Evolutionary conservation across 2,113 vertebrate species (phyloP), one percentile per base, ranked within the genome.

Genomic region (Marcusenius ussheri): DNA sequence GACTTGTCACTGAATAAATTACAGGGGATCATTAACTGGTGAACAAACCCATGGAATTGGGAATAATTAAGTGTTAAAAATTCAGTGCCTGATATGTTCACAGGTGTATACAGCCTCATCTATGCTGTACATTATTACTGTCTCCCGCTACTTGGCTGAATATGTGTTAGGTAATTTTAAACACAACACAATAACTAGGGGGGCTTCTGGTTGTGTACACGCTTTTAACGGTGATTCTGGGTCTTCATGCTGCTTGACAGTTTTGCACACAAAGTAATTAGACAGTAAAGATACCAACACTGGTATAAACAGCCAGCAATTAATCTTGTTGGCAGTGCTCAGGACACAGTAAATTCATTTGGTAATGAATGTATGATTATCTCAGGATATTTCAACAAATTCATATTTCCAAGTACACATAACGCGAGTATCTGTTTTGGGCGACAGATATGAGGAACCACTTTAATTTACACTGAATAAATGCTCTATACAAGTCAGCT

Each of bases 321-420:
- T 87, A 87, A 87, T 87, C 50, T 56, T 87, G 17, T 42, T 87
- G 85, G 50, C 85, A 21, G 31, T 87, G 7, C n/a, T 39, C 49
- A 17, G 15, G 85, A 87, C 24, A 53, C 10, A 35, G 47, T 87
- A 56, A 56, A 53, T 53, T 87, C 47, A 31, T 53, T n/a, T 87
- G 85, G 47, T 51, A 87, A 87, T 87, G n/a, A 87, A 87, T 19
- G 85, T 35, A 51, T n/a, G 15, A 42, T 87, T 87, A 87, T 27
- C 49, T 35, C 85, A 87, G 49, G 24, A 87, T 56, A 84, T 24
- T 84, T 47, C 24, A 47, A 84, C 45, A 47, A 84, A 84, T 80
- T n/a, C 45, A 84, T 84, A 84, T 24, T 84, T 47, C 45, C 19
- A 45, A 84, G 39, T 47, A 45, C 35, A 46, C 8, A 9, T n/a